Evolutionary conservation across 53 echinoderm and acorn worm genomes (phyloP).

Genomic region (Patiria pectinifera): DNA sequence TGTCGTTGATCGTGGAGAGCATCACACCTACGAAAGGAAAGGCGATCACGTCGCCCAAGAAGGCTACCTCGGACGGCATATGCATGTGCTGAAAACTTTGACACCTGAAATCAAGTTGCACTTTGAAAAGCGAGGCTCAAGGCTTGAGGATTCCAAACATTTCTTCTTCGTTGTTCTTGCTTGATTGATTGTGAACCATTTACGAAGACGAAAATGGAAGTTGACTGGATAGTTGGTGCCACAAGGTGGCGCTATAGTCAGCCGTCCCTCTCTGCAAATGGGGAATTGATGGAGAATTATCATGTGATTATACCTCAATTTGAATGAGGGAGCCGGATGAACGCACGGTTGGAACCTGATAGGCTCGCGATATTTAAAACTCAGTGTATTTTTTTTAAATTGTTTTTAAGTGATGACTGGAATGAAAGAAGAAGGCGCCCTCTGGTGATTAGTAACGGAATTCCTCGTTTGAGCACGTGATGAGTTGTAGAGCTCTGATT

Average conservation of each 20-base stretch:
- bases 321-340: not conserved
- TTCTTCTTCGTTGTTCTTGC: not conserved
- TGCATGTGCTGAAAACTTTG: constrained; percentile 80
- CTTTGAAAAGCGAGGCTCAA: not conserved
- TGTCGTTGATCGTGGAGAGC: constrained; percentile 97
- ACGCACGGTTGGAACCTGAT: not conserved
- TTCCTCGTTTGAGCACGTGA: not conserved
- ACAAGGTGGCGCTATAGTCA: constrained; percentile 6
- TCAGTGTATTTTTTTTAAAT: not conserved
- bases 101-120: not conserved
- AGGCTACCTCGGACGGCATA: constrained; percentile 95
- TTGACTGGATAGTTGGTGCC: not conserved
- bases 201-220: not conserved
- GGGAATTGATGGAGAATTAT: too few relatives aligned
- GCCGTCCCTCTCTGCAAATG: not conserved
- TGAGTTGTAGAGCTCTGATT: not conserved
- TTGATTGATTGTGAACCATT: not conserved
- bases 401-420: not conserved
- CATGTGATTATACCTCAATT: not conserved
- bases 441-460: not conserved
- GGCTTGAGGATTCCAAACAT: not conserved
- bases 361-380: not conserved
- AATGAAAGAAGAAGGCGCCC: not conserved
- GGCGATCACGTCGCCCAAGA: constrained; percentile 98
- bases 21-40: constrained; percentile 98